Evolutionary conservation across 1,140 invertebrate genomes (phyloP).

Genomic region (Archivesica marissinica): DNA sequence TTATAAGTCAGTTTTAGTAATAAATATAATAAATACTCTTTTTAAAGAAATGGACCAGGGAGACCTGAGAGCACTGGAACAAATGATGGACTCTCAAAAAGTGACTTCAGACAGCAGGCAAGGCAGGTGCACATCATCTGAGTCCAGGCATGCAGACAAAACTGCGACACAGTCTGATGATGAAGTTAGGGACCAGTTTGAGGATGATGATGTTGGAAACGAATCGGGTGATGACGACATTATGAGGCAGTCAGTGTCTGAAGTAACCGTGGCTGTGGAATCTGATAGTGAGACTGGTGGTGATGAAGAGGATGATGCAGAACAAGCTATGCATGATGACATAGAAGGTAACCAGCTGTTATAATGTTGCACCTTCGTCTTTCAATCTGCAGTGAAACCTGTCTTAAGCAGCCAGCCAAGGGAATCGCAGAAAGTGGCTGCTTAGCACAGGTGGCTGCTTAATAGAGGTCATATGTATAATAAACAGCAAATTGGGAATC

Average conservation of each 20-base stretch:
- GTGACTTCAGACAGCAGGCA: neutral
- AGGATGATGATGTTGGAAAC: neutral
- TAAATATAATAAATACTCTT: too few relatives aligned
- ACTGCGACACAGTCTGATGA: neutral
- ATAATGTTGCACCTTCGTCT: neutral
- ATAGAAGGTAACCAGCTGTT: conserved; percentile 8
- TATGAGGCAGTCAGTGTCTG: neutral
- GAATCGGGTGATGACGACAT: neutral
- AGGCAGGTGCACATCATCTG: neutral
- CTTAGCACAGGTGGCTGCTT: too few relatives aligned
- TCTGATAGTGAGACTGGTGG: neutral
- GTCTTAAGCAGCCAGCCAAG: too few relatives aligned
- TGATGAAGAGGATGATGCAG: neutral
- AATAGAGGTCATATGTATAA: too few relatives aligned
- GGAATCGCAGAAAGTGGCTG: too few relatives aligned
- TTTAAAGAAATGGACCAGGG: neutral
- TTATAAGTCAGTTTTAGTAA: too few relatives aligned
- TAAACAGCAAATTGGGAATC: too few relatives aligned
- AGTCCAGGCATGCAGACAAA: neutral
- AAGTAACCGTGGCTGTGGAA: neutral
- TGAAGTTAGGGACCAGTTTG: neutral
- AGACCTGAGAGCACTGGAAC: neutral
- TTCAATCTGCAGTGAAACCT: too few relatives aligned
- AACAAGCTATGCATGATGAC: neutral
- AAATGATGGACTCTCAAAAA: conserved; percentile 16